A percentile compares a stretch with the other conserved stretches of the same genome.
Evolutionary conservation across 2,113 vertebrate species (phyloP).

Genomic region (Caretta caretta): DNA sequence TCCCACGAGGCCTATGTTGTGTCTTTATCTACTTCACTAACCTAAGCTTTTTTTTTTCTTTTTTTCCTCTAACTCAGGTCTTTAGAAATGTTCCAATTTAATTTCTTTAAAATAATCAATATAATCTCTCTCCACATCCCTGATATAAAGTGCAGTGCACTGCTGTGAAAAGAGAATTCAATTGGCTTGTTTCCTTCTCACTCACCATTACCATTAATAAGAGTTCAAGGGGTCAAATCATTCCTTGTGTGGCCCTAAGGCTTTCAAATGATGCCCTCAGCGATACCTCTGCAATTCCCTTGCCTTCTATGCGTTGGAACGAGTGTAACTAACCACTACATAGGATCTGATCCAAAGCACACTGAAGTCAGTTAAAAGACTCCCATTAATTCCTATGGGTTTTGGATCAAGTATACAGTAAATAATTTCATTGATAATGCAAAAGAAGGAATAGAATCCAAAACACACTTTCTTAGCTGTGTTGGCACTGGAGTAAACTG

Average conservation of each 20-base stretch:
- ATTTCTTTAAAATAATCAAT: not conserved
- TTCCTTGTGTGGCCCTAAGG: not conserved
- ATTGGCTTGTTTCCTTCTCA: not conserved
- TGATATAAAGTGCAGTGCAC: not conserved
- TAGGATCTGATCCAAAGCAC: not conserved
- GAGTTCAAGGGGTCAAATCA: not conserved
- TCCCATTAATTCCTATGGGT: not conserved
- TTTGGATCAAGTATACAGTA: not conserved
- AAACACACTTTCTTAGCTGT: not conserved
- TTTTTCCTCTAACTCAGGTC: not conserved
- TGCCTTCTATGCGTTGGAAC: not conserved
- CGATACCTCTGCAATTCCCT: not conserved
- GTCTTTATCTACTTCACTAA: not conserved
- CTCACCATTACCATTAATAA: not conserved
- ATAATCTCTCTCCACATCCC: not conserved
- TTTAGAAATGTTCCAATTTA: not conserved
- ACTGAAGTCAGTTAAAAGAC: not conserved
- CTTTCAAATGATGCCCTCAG: not conserved
- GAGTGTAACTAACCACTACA: not conserved
- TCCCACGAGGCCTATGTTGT: not conserved
- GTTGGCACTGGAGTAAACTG: slow-evolving; percentile 5
- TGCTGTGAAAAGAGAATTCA: not conserved
- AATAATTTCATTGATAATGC: not conserved
- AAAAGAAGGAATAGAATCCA: not conserved
- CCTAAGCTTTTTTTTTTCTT: not conserved